Percentiles rank a stretch among this genome's conserved stretches.
Conservation (phyloP, 2,797 vertebrate species). For the Chromis chromis region DNA sequence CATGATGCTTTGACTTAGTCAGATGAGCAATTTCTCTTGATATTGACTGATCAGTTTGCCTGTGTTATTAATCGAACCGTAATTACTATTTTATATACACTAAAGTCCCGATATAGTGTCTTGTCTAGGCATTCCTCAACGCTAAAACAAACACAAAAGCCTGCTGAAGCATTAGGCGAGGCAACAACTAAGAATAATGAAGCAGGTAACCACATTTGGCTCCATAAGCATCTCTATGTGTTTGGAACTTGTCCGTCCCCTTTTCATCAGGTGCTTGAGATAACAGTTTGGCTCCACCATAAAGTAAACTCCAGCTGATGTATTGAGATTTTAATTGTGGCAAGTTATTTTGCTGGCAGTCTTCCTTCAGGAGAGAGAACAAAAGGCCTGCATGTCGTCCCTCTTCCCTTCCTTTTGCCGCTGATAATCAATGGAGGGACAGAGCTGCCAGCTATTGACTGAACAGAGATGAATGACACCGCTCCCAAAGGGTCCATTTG, state of each 20-base stretch:
- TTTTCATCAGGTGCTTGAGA: constrained; percentile 51
- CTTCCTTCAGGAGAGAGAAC: constrained; percentile 72
- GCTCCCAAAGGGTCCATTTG: constrained; percentile 77
- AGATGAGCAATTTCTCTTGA: constrained; percentile 15
- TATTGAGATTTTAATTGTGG: constrained; percentile 82
- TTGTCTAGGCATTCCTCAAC: not conserved
- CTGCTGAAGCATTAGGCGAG: constrained; percentile 2
- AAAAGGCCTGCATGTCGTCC: constrained; percentile 72
- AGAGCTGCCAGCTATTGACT: constrained; percentile 81
- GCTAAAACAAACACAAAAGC: not conserved
- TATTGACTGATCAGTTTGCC: constrained; percentile 2
- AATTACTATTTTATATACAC: not conserved
- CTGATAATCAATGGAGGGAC: constrained; percentile 81
- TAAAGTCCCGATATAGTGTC: not conserved
- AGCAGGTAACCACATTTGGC: constrained; percentile 25
- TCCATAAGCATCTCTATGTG: constrained; percentile 12
- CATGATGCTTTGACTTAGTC: constrained; percentile 36
- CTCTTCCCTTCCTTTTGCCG: constrained; percentile 66
- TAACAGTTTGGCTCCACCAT: constrained; percentile 58
- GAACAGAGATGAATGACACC: constrained; percentile 80
- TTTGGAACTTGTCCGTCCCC: constrained; percentile 41
- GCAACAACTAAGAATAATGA: constrained; percentile 33
- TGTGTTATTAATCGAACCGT: not conserved
- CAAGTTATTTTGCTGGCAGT: constrained; percentile 70
- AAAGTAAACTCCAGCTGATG: constrained; percentile 77